Evolutionary conservation across 2,113 vertebrate genomes (phyloP).

Genomic region (Rissa tridactyla): DNA sequence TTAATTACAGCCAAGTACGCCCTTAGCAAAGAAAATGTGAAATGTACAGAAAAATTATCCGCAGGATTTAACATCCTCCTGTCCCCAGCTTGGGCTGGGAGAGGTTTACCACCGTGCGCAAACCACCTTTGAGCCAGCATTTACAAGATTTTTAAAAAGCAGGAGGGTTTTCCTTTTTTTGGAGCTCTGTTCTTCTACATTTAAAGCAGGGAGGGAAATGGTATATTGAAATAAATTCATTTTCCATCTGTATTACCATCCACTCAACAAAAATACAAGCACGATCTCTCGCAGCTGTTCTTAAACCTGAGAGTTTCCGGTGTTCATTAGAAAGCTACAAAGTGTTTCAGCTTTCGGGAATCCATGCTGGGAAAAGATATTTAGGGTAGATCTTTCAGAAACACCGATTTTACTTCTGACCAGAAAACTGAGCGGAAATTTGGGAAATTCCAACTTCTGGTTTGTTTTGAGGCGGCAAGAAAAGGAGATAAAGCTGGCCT

Average conservation of each 20-base stretch:
- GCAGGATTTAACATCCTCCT: not conserved
- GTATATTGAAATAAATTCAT: not conserved
- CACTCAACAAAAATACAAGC: not conserved
- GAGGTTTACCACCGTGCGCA: not conserved
- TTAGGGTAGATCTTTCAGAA: not conserved
- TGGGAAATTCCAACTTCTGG: not conserved
- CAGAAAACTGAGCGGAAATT: not conserved
- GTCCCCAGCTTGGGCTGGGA: not conserved
- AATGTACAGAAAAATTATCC: not conserved
- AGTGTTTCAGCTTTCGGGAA: not conserved
- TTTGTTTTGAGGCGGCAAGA: not conserved
- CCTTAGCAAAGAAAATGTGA: not conserved
- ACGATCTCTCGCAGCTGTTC: not conserved
- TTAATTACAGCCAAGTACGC: not conserved
- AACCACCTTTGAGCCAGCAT: not conserved
- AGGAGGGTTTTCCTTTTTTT: not conserved
- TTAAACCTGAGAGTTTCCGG: rapidly evolving
- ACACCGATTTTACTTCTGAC: rapidly evolving
- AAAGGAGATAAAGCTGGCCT: too few species aligned
- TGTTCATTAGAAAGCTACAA: rapidly evolving
- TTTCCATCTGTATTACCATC: not conserved
- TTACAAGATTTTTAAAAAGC: not conserved
- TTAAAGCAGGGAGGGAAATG: not conserved
- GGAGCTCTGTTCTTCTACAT: not conserved
- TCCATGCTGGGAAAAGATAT: not conserved